Evolutionary conservation across 2,113 vertebrate genomes (phyloP).

Genomic region (Oreochromis tanganicae): DNA sequence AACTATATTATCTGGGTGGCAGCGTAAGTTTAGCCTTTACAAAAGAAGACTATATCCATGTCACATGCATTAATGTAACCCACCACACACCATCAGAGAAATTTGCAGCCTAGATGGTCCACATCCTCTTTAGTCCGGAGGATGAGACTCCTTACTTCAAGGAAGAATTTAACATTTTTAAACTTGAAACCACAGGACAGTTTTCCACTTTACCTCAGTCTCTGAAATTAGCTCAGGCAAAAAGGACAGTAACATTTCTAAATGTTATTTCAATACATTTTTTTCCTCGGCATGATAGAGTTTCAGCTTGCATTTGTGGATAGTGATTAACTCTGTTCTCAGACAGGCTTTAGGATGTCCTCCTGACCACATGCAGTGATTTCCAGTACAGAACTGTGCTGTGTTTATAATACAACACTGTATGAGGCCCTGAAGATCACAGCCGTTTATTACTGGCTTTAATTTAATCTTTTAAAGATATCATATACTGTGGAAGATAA

Average conservation of each 20-base stretch:
- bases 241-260: not conserved
- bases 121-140: not conserved
- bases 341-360: not conserved
- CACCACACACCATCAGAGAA: not conserved
- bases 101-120: not conserved
- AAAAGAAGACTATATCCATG: not conserved
- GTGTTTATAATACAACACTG: not conserved
- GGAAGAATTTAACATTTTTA: not conserved
- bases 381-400: not conserved
- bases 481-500: not conserved
- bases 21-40: not conserved
- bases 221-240: not conserved
- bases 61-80: not conserved
- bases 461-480: not conserved
- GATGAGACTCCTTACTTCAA: not conserved
- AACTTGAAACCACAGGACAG: not conserved
- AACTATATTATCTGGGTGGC: not conserved
- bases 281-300: not conserved
- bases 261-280: not conserved
- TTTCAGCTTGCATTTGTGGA: not conserved
- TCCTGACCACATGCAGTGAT: not conserved
- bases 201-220: not conserved
- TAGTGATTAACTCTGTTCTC: not conserved
- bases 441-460: accelerated
- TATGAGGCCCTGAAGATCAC: not conserved